Evolutionary conservation across 2,797 vertebrate genomes (phyloP), one percentile per base, ranked within the genome.

Genomic region (Protosalanx chinensis): DNA sequence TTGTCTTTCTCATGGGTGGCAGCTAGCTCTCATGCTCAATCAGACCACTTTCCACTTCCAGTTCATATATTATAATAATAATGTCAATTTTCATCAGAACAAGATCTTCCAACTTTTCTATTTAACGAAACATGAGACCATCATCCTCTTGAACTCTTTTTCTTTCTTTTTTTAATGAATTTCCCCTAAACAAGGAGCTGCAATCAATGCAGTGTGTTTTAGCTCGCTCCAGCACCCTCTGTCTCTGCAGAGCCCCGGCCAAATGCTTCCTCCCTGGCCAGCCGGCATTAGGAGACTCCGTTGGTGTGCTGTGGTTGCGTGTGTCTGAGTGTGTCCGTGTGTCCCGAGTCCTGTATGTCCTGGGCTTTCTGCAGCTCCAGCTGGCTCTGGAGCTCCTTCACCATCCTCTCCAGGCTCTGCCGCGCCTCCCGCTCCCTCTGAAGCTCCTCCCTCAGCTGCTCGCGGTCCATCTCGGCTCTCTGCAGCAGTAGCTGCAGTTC

Each of bases 381-480:
- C 84, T 98, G 96, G 82, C 92, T 91, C 88, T 97, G 96, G 81
- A 98, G 94, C 84, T 95, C 95, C 88, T 95, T 95, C 64, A 98
- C 96, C 4, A 96, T 90, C 20, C 92, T 93, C 89, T 98, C 96
- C 91, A 98, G 90, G 86, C 93, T 96, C 90, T 98, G 95, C 0
- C 96, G 93, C 1, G 96, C 95, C 84, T 97, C 95, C 1, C 94
- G 84, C 87, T 98, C 97, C 72, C 92, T 93, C 86, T 95, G 90
- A n/a, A 98, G 93, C 82, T 98, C 96, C 0, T 91, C 93, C 10
- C 95, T 93, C 73, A 98, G 93, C 91, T 96, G 95, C 81, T 98
- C 96, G 0, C 96, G 90, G 75, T 98, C 96, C 0, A 93, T 93
- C 77, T 98, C 96, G 0, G 96, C 96, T 0, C 96, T 96, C 89